phyloP scores from a whole-genome alignment of 2,113 vertebrate genomes.

The Melanerpes formicivorus region DNA sequence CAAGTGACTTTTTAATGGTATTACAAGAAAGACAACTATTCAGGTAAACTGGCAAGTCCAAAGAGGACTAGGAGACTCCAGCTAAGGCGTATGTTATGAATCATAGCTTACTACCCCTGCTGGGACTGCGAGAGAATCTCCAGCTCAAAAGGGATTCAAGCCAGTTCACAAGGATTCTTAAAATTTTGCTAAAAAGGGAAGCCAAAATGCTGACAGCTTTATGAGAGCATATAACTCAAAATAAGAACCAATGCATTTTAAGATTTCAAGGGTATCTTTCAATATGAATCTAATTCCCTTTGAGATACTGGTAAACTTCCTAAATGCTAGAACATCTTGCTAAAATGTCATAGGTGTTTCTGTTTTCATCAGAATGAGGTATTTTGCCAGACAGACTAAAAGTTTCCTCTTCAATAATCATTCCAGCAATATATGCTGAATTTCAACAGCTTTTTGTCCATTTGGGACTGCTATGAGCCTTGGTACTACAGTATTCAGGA shows the following conservation, averaged over 20 bases:
- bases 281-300: slow-evolving; percentile 66
- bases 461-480: background rate
- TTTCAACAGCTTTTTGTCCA: background rate
- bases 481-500: background rate
- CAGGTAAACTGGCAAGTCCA: slow-evolving; percentile 32
- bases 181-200: slow-evolving; percentile 43
- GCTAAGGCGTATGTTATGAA: background rate
- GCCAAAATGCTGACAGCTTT: slow-evolving; percentile 78
- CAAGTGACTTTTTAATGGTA: slow-evolving; percentile 20
- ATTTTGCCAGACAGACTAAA: background rate
- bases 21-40: slow-evolving; percentile 37
- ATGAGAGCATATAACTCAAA: slow-evolving; percentile 76
- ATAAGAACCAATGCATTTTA: slow-evolving; percentile 62
- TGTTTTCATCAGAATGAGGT: background rate
- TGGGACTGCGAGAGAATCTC: slow-evolving; percentile 40
- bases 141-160: slow-evolving; percentile 61
- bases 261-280: slow-evolving; percentile 73
- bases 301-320: slow-evolving; percentile 56
- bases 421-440: background rate
- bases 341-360: background rate
- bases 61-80: slow-evolving; percentile 24
- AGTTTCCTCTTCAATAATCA: background rate
- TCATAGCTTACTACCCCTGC: slow-evolving; percentile 14
- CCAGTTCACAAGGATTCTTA: slow-evolving; percentile 59
- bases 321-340: background rate